Evolutionary conservation across 2,888 invertebrate genomes (phyloP).

Genomic region (Acanthopleura granulata): DNA sequence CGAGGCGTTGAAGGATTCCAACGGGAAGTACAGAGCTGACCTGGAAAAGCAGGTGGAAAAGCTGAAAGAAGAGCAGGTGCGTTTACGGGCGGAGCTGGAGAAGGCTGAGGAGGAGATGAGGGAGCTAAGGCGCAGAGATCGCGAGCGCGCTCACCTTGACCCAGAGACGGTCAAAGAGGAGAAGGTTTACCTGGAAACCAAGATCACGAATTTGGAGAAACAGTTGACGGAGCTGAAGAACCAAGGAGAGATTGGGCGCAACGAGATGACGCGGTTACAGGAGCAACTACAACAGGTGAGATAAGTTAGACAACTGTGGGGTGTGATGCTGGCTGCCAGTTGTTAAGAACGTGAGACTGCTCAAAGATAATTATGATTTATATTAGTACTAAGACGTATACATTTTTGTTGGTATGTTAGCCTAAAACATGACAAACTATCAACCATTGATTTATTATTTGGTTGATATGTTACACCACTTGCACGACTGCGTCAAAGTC

Average conservation of each 20-base stretch:
- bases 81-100: conserved; percentile 35
- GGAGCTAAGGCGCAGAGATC: conserved; percentile 42
- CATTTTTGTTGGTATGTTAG: no score
- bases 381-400: no score
- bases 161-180: conserved; percentile 58
- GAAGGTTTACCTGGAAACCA: conserved; percentile 68
- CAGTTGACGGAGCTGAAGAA: conserved; percentile 41
- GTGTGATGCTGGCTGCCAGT: no score
- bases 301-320: no score
- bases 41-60: conserved; percentile 24
- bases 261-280: conserved; percentile 65
- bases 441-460: no score
- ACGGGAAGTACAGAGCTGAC: background rate
- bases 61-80: conserved; percentile 37
- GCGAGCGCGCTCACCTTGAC: conserved; percentile 37
- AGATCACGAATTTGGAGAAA: conserved; percentile 67
- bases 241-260: conserved; percentile 32
- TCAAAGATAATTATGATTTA: no score
- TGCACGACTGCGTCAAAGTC: no score
- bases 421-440: no score
- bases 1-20: conserved; percentile 36
- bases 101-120: conserved; percentile 40
- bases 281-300: conserved; percentile 31
- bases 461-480: no score
- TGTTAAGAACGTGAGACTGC: no score